A percentile compares a stretch with the other conserved stretches of the same genome.
Conservation (phyloP, 2,888 invertebrate genomes). For the Aphidoletes aphidimyza region DNA sequence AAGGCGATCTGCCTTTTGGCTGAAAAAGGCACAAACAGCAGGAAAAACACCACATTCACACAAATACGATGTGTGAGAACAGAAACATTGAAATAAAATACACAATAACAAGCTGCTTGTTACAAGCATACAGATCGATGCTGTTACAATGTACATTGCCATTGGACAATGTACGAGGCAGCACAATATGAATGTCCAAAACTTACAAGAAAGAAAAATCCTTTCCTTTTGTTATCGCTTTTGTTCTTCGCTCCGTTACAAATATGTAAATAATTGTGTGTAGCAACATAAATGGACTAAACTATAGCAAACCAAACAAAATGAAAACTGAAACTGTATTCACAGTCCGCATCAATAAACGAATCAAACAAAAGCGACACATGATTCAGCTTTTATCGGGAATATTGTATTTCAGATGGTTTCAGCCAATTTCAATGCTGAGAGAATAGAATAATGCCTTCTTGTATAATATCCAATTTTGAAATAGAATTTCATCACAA, state of each 20-base stretch:
- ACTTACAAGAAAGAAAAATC: neutral
- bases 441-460: neutral
- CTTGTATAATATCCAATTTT: neutral
- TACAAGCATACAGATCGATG: too few relatives aligned
- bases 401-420: constrained; percentile 12
- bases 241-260: neutral
- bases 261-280: constrained; percentile 45
- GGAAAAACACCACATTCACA: neutral
- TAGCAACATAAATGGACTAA: neutral
- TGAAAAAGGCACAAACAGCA: neutral
- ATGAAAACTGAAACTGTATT: too few relatives aligned
- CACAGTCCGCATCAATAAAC: too few relatives aligned
- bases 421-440: too few relatives aligned
- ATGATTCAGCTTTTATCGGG: neutral
- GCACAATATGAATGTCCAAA: neutral
- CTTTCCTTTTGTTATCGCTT: constrained; percentile 25
- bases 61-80: too few relatives aligned
- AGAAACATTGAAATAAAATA: too few relatives aligned
- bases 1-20: neutral
- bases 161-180: neutral
- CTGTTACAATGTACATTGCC: too few relatives aligned
- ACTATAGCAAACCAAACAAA: neutral
- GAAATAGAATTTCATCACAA: neutral
- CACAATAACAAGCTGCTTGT: too few relatives aligned
- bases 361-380: neutral